Evolutionary conservation across 2,888 invertebrate species (phyloP), one percentile per base, ranked within the genome.

Genomic region (Synergus laeviventris): DNA sequence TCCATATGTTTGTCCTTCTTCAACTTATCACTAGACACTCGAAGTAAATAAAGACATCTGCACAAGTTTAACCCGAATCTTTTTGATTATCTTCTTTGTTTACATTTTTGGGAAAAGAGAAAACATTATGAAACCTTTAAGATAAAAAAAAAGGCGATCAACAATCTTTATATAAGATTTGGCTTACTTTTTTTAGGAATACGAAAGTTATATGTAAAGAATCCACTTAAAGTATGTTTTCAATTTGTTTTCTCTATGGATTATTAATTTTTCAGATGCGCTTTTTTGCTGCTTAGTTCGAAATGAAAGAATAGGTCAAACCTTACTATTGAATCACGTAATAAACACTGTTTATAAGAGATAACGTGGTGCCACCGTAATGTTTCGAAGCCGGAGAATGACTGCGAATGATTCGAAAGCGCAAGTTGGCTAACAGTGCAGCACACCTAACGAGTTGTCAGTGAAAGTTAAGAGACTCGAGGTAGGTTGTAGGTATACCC

Each of bases 331-430:
- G 56, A 12, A 56, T 56, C 21, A 12, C 12, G 12, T 56, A 3
- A 21, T 21, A 5, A 56, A 56, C 21, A 11, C n/a, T n/a, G n/a
- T n/a, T n/a, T 9, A 45, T 42, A 31, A 45, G 7, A 66, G 66
- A 59, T 31, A 66, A 66, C 8, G 66, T 66, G n/a, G 18, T 45
- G 12, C 75, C 81, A 79, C 84, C 84, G 84, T 79, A 66, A 73
- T 80, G 81, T 78, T 75, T 81, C 84, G 82, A 74, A 82, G 84
- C 81, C 82, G 82, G 83, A 84, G 84, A 86, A 87, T 88, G 88
- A 89, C 89, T 89, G 88, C 84, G 87, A 89, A 89, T 88, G 86
- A 86, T 82, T 87, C 82, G 86, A 86, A 86, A 86, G 66, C 78
- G 66, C 76, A 76, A 76, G 75, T 74, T 78, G 66, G 74, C 78